Evolutionary conservation across 2,113 vertebrate species (phyloP).

Genomic region (Aldabrachelys gigantea): DNA sequence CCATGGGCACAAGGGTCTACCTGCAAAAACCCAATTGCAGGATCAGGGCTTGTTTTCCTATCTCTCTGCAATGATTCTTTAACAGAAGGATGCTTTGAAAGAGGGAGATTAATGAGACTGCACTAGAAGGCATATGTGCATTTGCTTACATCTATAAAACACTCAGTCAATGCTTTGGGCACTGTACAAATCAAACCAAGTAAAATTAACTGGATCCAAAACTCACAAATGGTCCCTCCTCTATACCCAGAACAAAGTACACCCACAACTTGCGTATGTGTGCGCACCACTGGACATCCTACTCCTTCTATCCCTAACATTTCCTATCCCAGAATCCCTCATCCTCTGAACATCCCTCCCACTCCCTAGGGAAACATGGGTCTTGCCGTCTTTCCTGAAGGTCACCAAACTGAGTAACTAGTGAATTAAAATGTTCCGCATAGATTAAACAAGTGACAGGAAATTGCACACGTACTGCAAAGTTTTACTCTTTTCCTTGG

Average conservation of each 20-base stretch:
- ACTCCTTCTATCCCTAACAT: not conserved
- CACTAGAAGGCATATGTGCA: not conserved
- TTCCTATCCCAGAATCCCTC: not conserved
- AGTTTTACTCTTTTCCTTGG: not conserved
- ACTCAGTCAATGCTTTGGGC: not conserved
- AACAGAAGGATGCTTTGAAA: not conserved
- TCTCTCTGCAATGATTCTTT: not conserved
- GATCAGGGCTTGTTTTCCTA: not conserved
- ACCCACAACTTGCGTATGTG: not conserved
- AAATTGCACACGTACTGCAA: not conserved
- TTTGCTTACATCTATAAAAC: not conserved
- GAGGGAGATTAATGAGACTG: not conserved
- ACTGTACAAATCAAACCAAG: not conserved
- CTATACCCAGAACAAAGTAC: not conserved
- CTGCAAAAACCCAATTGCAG: not conserved
- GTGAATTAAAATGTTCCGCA: not conserved
- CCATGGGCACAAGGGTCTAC: fast-evolving
- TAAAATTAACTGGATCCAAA: not conserved
- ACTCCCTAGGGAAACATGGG: not conserved
- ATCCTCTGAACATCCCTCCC: not conserved
- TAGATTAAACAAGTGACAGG: not conserved
- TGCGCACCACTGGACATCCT: not conserved
- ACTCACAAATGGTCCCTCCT: not conserved
- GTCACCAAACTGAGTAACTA: not conserved
- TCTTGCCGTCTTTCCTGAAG: fast-evolving